Percentiles rank a stretch among this genome's conserved stretches.
phyloP scores from a whole-genome alignment of 2,888 invertebrate genomes.

The Colostygia pectinataria region DNA sequence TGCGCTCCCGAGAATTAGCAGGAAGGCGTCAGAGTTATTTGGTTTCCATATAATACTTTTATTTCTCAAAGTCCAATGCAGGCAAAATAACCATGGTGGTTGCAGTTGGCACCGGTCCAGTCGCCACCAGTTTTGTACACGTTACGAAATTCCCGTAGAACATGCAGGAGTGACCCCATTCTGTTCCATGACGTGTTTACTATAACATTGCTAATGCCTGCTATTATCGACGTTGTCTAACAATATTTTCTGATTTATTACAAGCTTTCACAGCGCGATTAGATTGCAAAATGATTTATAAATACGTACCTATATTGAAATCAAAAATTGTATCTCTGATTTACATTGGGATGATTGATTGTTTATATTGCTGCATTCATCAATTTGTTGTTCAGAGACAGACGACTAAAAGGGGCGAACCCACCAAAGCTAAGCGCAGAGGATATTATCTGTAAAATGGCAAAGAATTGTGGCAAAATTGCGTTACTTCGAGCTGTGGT shows the following conservation, averaged over 20 bases:
- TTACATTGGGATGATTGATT: constrained; percentile 7
- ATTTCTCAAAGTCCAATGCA: neutral
- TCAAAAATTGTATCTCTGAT: neutral
- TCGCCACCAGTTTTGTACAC: constrained; percentile 63
- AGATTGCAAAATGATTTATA: constrained; percentile 9
- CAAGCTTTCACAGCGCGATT: constrained; percentile 20
- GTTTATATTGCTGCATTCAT: neutral
- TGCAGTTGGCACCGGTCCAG: constrained; percentile 66
- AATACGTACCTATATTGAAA: neutral
- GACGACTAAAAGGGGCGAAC: too few species aligned
- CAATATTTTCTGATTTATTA: constrained; percentile 30
- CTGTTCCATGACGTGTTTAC: constrained; percentile 43
- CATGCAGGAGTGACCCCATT: constrained; percentile 74
- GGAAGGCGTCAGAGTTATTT: too few species aligned
- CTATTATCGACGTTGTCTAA: constrained; percentile 33
- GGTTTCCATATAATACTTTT: too few species aligned
- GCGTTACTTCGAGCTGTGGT: too few species aligned
- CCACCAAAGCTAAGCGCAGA: too few species aligned
- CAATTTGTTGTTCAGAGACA: too few species aligned
- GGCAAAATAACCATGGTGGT: constrained; percentile 33
- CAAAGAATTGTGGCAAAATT: too few species aligned
- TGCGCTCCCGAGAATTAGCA: too few species aligned
- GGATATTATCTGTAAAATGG: too few species aligned
- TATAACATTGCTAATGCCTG: constrained; percentile 32
- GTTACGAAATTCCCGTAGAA: constrained; percentile 79